Base-by-base conservation (phyloP, 2,888 invertebrate species). In the Sminthurides aquaticus region DNA sequence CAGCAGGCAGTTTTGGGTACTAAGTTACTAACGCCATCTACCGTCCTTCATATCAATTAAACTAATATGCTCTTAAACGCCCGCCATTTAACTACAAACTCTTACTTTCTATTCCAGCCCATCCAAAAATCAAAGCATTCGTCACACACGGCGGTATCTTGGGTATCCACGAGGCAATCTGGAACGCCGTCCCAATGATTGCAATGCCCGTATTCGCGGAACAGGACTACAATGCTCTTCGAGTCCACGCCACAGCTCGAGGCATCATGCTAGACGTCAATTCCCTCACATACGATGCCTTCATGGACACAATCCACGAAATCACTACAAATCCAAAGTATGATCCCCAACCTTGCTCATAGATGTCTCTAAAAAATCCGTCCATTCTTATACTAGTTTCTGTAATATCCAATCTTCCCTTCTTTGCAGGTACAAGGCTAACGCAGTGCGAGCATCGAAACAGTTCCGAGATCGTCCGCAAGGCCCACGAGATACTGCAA, bases 101-200 rank as follows among this genome's bases (percentile, higher is more conserved):
- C n/a, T n/a, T n/a, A n/a, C n/a, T n/a, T n/a, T n/a, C n/a, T n/a
- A n/a, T n/a, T n/a, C n/a, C n/a, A n/a, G n/a, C n/a, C n/a, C n/a
- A n/a, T n/a, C n/a, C n/a, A n/a, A n/a, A n/a, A n/a, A n/a, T n/a
- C n/a, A n/a, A n/a, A n/a, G n/a, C n/a, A n/a, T n/a, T n/a, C n/a
- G n/a, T n/a, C n/a, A n/a, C n/a, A n/a, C n/a, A n/a, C n/a, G 86
- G 86, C 2, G 87, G 87, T 1, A 79, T 85, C 67, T 84, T 86
- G 69, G 84, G 86, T 54, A 80, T 84, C 1, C 82, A 83, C 72
- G 87, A 87, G 77, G 82, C 86, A 0, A 80, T 81, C 49, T 84
- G 79, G 75, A 79, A 85, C 73, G 85, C 82, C 18, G 81, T 85
- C 0, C 85, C 85, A 2, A 78, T 83, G 60, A 76, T 84, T 62